phyloP scores from a whole-genome alignment of 2,888 invertebrate species.

The Drosophila borborema region DNA sequence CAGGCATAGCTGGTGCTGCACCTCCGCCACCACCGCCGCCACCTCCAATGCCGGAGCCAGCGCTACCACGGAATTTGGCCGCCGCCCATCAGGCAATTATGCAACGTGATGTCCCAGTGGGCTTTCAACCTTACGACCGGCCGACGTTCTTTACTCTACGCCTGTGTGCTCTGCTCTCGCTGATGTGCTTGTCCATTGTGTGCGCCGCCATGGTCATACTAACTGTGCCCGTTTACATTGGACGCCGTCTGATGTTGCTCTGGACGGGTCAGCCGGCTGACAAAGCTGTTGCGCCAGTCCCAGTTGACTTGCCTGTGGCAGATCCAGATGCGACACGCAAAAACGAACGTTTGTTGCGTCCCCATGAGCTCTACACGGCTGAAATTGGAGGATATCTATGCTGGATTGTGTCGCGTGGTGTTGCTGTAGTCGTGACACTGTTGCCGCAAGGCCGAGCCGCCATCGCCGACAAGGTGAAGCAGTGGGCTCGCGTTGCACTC shows the following conservation, averaged over 20 bases:
- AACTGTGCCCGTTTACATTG: conserved; percentile 96
- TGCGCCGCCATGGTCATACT: conserved; percentile 92
- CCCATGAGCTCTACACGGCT: conserved; percentile 98
- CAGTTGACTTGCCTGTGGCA: conserved; percentile 13
- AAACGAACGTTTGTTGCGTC: conserved; percentile 86
- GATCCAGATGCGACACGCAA: conserved; percentile 65
- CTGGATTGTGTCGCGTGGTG: conserved; percentile 95
- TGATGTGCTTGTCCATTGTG: conserved; percentile 94
- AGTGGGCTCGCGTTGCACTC: conserved; percentile 90
- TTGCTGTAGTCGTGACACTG: conserved; percentile 93
- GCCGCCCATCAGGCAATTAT: conserved; percentile 95
- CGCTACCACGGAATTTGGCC: conserved; percentile 86
- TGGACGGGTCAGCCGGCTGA: conserved; percentile 86
- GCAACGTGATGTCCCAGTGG: conserved; percentile 93
- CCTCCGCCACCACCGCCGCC: conserved; percentile 65
- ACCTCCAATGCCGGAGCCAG: conserved; percentile 82
- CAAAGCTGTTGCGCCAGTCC: conserved; percentile 16
- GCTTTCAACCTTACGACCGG: conserved; percentile 93
- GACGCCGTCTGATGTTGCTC: conserved; percentile 93
- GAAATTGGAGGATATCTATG: conserved; percentile 97
- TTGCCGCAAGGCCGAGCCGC: conserved; percentile 94
- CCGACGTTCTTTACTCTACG: conserved; percentile 93
- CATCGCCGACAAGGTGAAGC: conserved; percentile 89
- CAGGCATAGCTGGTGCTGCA: conserved; percentile 47
- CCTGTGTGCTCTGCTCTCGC: conserved; percentile 88